Conservation (phyloP, 1,140 invertebrate genomes). For the Ruditapes philippinarum region DNA sequence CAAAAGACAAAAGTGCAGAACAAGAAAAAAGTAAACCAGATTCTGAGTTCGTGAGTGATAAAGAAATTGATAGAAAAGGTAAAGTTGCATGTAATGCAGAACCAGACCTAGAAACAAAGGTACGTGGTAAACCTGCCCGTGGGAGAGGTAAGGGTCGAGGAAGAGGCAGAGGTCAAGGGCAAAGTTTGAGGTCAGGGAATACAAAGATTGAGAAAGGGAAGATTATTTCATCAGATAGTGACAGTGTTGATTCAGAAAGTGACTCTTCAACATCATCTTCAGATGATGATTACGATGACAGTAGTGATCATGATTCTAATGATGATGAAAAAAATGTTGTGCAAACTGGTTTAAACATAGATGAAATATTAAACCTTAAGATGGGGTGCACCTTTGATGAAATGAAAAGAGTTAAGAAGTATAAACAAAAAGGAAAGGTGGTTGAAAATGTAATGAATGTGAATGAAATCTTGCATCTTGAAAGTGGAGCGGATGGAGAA, state of each 20-base stretch:
- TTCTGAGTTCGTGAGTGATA: background rate
- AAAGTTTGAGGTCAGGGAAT: background rate
- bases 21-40: background rate
- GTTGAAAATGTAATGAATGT: constrained; percentile 35
- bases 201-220: background rate
- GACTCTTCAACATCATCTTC: constrained; percentile 21
- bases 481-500: constrained; percentile 1
- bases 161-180: background rate
- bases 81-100: background rate
- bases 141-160: background rate
- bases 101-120: background rate
- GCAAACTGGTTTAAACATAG: constrained; percentile 14
- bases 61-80: background rate
- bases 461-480: constrained; percentile 45
- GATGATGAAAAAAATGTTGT: background rate
- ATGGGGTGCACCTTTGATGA: constrained; percentile 28
- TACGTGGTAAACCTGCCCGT: background rate
- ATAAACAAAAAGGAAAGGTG: background rate
- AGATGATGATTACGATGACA: background rate
- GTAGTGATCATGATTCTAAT: background rate
- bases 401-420: background rate
- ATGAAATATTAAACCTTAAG: constrained; percentile 52
- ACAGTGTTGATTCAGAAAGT: constrained; percentile 24
- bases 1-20: background rate
- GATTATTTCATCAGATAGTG: background rate